A percentile compares a stretch with the other conserved stretches of the same genome.
phyloP scores from a whole-genome alignment of 2,113 vertebrate species.

The Tympanuchus pallidicinctus region DNA sequence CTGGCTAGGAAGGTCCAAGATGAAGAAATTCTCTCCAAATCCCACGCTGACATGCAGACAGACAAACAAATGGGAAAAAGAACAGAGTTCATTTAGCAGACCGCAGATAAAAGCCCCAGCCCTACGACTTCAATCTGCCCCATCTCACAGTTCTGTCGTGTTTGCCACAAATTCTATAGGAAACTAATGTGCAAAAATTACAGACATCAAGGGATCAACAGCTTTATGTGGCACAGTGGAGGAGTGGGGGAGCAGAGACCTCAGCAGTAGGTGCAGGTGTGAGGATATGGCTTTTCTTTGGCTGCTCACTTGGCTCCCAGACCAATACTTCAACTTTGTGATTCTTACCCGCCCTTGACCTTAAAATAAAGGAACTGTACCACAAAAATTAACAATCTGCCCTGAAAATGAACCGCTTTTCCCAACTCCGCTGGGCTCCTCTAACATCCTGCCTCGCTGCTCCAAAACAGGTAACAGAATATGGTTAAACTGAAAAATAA shows the following conservation, averaged over 20 bases:
- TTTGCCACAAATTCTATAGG: not conserved
- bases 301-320: not conserved
- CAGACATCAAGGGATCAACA: not conserved
- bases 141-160: not conserved
- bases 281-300: not conserved
- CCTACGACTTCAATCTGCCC: not conserved
- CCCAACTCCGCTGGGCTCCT: not conserved
- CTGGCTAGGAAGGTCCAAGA: not conserved
- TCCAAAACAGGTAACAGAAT: not conserved
- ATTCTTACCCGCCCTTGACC: not conserved
- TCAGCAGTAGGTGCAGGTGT: not conserved
- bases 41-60: not conserved
- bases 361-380: not conserved
- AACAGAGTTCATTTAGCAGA: not conserved
- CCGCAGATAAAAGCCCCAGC: not conserved
- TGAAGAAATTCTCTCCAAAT: not conserved
- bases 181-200: not conserved
- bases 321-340: not conserved
- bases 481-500: not conserved
- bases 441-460: not conserved
- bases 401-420: not conserved
- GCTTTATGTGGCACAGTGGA: not conserved
- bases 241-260: not conserved
- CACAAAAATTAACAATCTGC: not conserved
- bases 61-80: not conserved